These are phyloP conservation scores for Pseudomugil tenellus DNA, from an alignment of 2,797 vertebrate species.

Conservation along the genomic window DNA sequence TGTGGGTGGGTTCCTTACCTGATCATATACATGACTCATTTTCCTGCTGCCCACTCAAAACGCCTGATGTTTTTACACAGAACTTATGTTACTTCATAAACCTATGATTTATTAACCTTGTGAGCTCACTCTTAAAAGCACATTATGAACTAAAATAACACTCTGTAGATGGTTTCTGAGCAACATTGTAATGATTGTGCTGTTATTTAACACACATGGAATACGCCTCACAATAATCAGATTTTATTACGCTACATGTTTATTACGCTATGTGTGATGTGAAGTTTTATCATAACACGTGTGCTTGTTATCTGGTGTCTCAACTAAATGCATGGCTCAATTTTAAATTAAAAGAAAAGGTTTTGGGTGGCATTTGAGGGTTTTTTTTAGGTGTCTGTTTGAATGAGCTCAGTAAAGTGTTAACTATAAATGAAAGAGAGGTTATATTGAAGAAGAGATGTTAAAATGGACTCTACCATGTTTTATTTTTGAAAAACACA, in stretches of 20 bases:
- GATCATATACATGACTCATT: constrained; percentile 33
- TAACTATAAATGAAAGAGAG: neutral
- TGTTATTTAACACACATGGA: neutral
- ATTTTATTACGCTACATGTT: neutral
- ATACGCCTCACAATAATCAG: neutral
- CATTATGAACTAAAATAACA: constrained; percentile 5
- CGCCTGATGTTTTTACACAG: constrained; percentile 19
- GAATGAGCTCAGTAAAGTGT: too few relatives aligned
- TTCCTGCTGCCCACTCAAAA: constrained; percentile 19
- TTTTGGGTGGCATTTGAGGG: too few relatives aligned
- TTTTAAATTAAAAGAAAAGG: too few relatives aligned
- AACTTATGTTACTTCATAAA: constrained; percentile 37
- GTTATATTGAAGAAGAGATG: neutral
- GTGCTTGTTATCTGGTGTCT: too few relatives aligned
- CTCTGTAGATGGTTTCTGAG: constrained; percentile 14
- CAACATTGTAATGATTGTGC: neutral
- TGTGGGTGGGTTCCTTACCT: constrained; percentile 2
- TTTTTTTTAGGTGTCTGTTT: too few relatives aligned
- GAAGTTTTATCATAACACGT: too few relatives aligned
- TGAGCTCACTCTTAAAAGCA: constrained; percentile 3
- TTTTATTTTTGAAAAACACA: constrained; percentile 11
- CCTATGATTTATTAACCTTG: constrained; percentile 17
- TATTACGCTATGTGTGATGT: neutral
- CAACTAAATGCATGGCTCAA: too few relatives aligned
- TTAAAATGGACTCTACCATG: neutral